Evolutionary conservation across 2,888 invertebrate species (phyloP).

Genomic region (Drosophila aldrichi): DNA sequence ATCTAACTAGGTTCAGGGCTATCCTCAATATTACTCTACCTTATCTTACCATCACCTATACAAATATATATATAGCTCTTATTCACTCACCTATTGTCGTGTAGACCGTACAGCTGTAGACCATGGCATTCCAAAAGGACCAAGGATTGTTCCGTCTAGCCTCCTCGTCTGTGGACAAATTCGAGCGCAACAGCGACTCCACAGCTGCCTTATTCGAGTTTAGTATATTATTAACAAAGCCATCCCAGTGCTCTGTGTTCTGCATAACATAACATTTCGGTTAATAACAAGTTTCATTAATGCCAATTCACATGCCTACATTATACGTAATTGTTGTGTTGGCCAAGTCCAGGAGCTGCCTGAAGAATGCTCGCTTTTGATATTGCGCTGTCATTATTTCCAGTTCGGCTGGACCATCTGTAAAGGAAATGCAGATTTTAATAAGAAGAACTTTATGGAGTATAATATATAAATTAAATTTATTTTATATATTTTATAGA

Average conservation of each 20-base stretch:
- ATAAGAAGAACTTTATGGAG: background rate
- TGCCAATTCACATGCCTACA: background rate
- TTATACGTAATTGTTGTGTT: background rate
- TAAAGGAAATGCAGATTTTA: too few species aligned
- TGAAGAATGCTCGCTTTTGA: slow-evolving; percentile 76
- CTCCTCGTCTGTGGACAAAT: slow-evolving; percentile 58
- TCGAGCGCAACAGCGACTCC: slow-evolving; percentile 62
- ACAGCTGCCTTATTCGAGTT: slow-evolving; percentile 87
- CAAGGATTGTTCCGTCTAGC: slow-evolving; percentile 87
- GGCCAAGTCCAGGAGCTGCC: slow-evolving; percentile 61
- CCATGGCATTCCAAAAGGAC: slow-evolving; percentile 94
- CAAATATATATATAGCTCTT: too few species aligned
- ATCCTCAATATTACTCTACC: too few species aligned
- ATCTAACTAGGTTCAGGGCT: background rate
- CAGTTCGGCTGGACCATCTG: slow-evolving; percentile 59
- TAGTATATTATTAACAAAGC: slow-evolving; percentile 85
- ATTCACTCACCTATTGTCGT: slow-evolving; percentile 93
- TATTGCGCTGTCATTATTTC: slow-evolving; percentile 52
- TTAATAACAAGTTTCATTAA: too few species aligned
- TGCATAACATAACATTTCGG: background rate
- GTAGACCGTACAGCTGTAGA: slow-evolving; percentile 94
- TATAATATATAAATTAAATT: background rate
- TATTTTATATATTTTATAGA: background rate
- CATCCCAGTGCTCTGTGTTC: slow-evolving; percentile 85
- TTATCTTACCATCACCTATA: background rate